Evolutionary conservation across 2,888 invertebrate species (phyloP), one percentile per base, ranked within the genome.

Genomic region (Drosophila mimetica): DNA sequence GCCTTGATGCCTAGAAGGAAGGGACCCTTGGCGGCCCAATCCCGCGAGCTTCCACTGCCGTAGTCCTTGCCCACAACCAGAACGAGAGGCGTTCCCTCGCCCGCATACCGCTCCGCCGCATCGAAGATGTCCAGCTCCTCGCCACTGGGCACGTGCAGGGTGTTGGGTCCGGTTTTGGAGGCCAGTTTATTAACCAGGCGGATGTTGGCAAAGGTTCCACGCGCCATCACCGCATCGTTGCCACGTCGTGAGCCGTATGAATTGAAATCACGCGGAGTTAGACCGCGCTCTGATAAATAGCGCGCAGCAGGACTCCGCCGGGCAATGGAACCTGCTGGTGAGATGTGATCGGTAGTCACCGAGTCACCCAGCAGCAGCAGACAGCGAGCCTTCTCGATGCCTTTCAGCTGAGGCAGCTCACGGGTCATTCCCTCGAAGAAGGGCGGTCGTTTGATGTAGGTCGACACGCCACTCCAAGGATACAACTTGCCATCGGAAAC

Each of bases 321-420:
- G 0, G 99, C 97, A 86, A 99, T 99, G 64, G 98, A 97, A 5
- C 99, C 99, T 25, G 99, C 99, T 0, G 99, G 99, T 1, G 98
- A 98, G 75, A 99, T 99, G 92, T 99, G 99, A 93, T 99, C 99
- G 0, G 99, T 99, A 28, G 99, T 99, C 7, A 99, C 98, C 0
- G 98, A 99, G 92, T 99, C 99, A 0, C 98, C 98, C 70, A 99
- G 93, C 84, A 96, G 94, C 0, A 99, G 93, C 20, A 99, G 93
- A 39, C 96, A 97, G 42, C 96, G 93, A 0, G 98, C 98, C 69
- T 95, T 93, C 22, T 92, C 91, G 22, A 99, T 94, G 9, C 94
- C 92, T 59, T 93, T 91, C 0, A 93, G 90, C 1, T 92, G 84
- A 0, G 96, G 95, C 42, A 97, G 75, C n/a, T 89, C 74, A 1